Conservation (phyloP, 2,888 invertebrate genomes). For the Hofmannophila pseudospretella region DNA sequence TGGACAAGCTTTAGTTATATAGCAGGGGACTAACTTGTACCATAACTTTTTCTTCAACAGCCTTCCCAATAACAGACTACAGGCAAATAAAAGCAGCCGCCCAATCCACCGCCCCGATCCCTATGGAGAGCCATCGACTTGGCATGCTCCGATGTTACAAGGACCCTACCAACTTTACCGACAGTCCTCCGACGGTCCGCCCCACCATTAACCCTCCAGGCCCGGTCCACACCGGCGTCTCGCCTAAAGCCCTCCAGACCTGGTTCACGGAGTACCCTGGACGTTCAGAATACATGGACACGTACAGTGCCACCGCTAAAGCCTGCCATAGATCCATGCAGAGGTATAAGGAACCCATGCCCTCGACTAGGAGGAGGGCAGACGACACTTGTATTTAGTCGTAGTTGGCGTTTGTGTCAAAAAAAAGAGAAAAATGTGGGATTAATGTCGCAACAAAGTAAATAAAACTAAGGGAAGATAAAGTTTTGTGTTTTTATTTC, state of each 20-base stretch:
- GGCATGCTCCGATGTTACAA: conserved; percentile 79
- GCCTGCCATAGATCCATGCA: conserved; percentile 79
- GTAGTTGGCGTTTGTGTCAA: conserved; percentile 5
- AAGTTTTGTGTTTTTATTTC: conserved; percentile 15
- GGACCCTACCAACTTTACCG: conserved; percentile 79
- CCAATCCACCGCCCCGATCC: conserved; percentile 72
- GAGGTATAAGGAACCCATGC: conserved; percentile 79
- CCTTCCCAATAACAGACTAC: conserved; percentile 1
- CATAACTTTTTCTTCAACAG: neutral
- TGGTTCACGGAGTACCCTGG: conserved; percentile 79
- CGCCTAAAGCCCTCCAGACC: conserved; percentile 67
- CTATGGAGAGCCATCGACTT: conserved; percentile 73
- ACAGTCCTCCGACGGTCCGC: conserved; percentile 68
- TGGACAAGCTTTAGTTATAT: too few relatives aligned
- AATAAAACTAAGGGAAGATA: conserved; percentile 41
- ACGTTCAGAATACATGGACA: conserved; percentile 80
- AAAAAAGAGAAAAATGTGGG: conserved; percentile 23
- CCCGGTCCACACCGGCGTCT: conserved; percentile 48
- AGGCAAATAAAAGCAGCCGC: neutral
- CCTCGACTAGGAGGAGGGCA: conserved; percentile 78
- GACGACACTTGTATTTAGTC: conserved; percentile 71
- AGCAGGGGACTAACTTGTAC: too few relatives aligned
- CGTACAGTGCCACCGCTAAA: conserved; percentile 77
- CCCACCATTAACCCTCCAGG: conserved; percentile 76
- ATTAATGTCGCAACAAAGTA: conserved; percentile 11